Percentiles rank a stretch among this genome's conserved stretches.
Evolutionary conservation across 2,888 invertebrate species (phyloP).

Genomic region (Blera fallax): DNA sequence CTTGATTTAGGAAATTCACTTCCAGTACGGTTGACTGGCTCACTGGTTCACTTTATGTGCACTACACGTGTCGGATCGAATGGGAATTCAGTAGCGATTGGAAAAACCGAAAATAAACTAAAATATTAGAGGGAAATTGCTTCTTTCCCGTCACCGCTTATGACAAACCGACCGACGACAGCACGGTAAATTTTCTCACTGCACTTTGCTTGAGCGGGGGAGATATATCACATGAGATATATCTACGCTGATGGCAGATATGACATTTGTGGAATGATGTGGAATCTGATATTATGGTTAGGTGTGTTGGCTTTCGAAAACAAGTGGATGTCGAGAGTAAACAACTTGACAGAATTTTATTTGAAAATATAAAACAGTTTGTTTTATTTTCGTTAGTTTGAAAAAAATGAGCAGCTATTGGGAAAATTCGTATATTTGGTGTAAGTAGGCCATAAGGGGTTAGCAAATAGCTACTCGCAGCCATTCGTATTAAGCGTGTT

Average conservation of each 20-base stretch:
- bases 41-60: neutral
- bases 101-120: conserved; percentile 48
- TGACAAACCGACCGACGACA: conserved; percentile 48
- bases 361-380: too few species aligned
- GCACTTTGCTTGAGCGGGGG: conserved; percentile 54
- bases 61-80: neutral
- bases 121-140: conserved; percentile 8
- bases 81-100: conserved; percentile 2
- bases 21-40: neutral
- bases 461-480: too few species aligned
- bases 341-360: too few species aligned
- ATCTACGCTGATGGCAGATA: neutral
- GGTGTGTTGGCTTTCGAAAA: conserved; percentile 16
- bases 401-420: too few species aligned
- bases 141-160: conserved; percentile 2
- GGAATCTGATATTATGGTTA: neutral
- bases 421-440: too few species aligned
- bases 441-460: too few species aligned
- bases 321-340: neutral
- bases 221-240: conserved; percentile 58
- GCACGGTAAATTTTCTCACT: conserved; percentile 63
- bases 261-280: conserved; percentile 40
- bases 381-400: too few species aligned
- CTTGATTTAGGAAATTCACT: neutral
- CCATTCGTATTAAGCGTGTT: too few species aligned